Percentiles rank a stretch among this genome's conserved stretches.
phyloP scores from a whole-genome alignment of 2,888 invertebrate genomes.

The Crematogaster levior region DNA sequence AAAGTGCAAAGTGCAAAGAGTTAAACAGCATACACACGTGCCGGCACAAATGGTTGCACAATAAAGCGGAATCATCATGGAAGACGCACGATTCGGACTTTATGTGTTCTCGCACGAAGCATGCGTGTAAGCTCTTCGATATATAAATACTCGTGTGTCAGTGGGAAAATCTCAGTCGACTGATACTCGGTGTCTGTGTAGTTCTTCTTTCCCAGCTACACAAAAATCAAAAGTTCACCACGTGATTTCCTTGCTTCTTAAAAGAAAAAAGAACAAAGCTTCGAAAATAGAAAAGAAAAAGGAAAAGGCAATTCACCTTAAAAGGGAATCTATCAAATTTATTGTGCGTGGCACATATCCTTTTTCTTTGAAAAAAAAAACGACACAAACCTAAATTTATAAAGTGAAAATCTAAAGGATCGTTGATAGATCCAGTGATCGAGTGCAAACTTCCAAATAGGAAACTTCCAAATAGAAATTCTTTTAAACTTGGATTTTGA shows the following conservation, averaged over 20 bases:
- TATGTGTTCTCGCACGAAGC: constrained; percentile 50
- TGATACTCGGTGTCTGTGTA: constrained; percentile 61
- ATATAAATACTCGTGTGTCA: constrained; percentile 81
- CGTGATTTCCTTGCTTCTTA: constrained; percentile 3
- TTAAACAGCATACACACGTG: constrained; percentile 8
- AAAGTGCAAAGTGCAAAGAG: background rate
- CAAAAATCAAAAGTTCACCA: constrained; percentile 1
- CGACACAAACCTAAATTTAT: background rate
- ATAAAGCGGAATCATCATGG: constrained; percentile 41
- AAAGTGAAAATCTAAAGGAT: background rate
- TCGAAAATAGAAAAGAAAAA: background rate
- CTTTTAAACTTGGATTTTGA: background rate
- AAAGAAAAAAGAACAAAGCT: background rate
- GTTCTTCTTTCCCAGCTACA: background rate
- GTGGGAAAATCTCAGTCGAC: constrained; percentile 77
- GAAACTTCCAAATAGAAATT: background rate
- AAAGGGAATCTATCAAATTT: background rate
- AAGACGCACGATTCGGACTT: constrained; percentile 36
- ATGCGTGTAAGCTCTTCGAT: constrained; percentile 67
- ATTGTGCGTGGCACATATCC: background rate
- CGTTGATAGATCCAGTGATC: background rate
- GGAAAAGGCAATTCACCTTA: background rate
- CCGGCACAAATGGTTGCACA: constrained; percentile 38
- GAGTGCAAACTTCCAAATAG: background rate
- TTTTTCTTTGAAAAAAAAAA: background rate